Conservation (phyloP, 2,888 invertebrate genomes). For the Thumatha senex region DNA sequence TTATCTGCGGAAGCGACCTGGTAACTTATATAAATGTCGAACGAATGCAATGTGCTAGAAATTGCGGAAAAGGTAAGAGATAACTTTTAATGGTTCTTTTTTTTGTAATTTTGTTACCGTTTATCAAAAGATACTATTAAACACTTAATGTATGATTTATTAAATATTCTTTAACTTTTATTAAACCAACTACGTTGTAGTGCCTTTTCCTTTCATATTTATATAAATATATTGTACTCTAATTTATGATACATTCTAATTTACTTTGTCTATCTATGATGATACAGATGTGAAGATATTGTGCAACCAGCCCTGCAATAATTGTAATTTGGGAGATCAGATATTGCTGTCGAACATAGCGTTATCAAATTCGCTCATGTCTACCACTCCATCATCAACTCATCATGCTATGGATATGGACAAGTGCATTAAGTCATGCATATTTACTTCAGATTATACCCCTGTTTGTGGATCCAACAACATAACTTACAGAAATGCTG, state of each 20-base stretch:
- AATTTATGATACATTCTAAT: too few species aligned
- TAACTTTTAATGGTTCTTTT: not conserved
- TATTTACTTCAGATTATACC: constrained; percentile 60
- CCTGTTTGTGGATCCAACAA: constrained; percentile 73
- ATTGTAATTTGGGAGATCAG: constrained; percentile 5
- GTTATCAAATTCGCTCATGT: not conserved
- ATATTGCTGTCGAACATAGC: not conserved
- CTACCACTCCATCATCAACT: not conserved
- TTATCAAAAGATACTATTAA: too few species aligned
- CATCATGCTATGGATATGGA: not conserved
- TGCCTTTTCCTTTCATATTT: too few species aligned
- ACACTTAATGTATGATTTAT: too few species aligned
- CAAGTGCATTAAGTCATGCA: constrained; percentile 43
- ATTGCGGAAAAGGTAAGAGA: constrained; percentile 71
- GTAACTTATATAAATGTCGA: constrained; percentile 66
- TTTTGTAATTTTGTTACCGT: too few species aligned
- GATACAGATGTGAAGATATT: constrained; percentile 25
- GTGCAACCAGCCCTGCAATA: constrained; percentile 22
- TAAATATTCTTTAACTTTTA: too few species aligned
- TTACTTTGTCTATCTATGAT: not conserved
- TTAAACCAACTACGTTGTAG: too few species aligned
- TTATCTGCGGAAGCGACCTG: constrained; percentile 71
- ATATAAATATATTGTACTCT: too few species aligned
- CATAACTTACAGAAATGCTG: constrained; percentile 61
- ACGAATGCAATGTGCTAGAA: constrained; percentile 60